Conservation (phyloP, 2,888 invertebrate species). For the Auanema freiburgensis region DNA sequence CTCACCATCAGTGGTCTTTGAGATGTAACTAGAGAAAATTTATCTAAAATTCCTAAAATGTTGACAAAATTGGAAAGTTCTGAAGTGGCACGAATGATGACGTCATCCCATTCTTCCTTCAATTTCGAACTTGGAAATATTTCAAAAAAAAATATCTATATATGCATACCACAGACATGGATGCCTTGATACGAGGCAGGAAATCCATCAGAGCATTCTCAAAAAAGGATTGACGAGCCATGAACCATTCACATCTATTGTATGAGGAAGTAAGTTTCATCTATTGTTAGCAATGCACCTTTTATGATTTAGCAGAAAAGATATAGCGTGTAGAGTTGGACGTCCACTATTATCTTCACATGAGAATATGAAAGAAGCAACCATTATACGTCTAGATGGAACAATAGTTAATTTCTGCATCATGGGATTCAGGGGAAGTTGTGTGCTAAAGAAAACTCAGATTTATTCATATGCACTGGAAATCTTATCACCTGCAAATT, state of each 20-base stretch:
- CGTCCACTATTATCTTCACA: slow-evolving; percentile 30
- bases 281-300: slow-evolving; percentile 27
- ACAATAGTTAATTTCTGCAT: slow-evolving; percentile 53
- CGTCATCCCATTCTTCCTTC: slow-evolving; percentile 45
- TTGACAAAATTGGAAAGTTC: slow-evolving; percentile 38
- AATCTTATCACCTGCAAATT: slow-evolving; percentile 51
- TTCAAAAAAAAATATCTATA: slow-evolving; percentile 1
- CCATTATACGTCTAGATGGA: slow-evolving; percentile 44
- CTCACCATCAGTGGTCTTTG: slow-evolving; percentile 33
- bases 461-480: background rate
- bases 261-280: background rate
- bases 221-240: slow-evolving; percentile 44
- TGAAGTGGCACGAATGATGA: slow-evolving; percentile 45
- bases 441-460: slow-evolving; percentile 32
- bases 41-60: slow-evolving; percentile 38
- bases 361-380: slow-evolving; percentile 53
- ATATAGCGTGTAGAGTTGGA: slow-evolving; percentile 52
- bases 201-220: slow-evolving; percentile 43
- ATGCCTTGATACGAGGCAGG: slow-evolving; percentile 46
- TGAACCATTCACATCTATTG: slow-evolving; percentile 51
- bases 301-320: slow-evolving; percentile 45
- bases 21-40: slow-evolving; percentile 34
- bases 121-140: slow-evolving; percentile 5
- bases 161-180: slow-evolving; percentile 32
- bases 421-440: slow-evolving; percentile 50